Evolutionary conservation across 1,140 invertebrate genomes (phyloP).

Genomic region (Holcopasites calliopsidis): DNA sequence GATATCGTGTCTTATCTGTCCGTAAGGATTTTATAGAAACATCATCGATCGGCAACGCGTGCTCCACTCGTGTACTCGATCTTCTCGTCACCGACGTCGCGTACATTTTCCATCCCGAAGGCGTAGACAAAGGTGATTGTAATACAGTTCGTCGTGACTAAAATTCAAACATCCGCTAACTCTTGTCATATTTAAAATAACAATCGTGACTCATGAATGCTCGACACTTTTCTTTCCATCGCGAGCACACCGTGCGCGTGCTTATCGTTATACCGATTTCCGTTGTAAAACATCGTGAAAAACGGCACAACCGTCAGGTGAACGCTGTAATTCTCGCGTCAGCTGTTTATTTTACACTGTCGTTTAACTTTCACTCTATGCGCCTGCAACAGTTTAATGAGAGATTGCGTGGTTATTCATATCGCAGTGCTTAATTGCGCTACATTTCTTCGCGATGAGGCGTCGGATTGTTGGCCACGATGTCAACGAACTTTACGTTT

Average conservation of each 20-base stretch:
- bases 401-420: too few relatives aligned
- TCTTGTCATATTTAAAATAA: constrained; percentile 46
- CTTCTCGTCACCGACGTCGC: constrained; percentile 43
- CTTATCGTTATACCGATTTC: background rate
- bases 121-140: constrained; percentile 37
- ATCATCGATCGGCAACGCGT: constrained; percentile 8
- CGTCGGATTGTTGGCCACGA: too few relatives aligned
- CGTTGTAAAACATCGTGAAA: background rate
- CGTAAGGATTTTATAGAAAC: background rate
- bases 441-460: too few relatives aligned
- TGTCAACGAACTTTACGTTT: too few relatives aligned
- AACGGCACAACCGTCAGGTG: background rate
- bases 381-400: too few relatives aligned
- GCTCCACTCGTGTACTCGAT: constrained; percentile 24
- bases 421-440: too few relatives aligned
- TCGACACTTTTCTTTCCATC: constrained; percentile 11
- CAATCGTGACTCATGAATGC: constrained; percentile 30
- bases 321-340: constrained; percentile 6
- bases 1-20: too few relatives aligned
- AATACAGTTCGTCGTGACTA: constrained; percentile 48
- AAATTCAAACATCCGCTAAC: constrained; percentile 37
- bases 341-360: background rate
- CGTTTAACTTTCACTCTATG: constrained; percentile 20
- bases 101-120: constrained; percentile 47
- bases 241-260: background rate